Evolutionary conservation across 2,888 invertebrate genomes (phyloP).

Genomic region (Drosophila quinaria): DNA sequence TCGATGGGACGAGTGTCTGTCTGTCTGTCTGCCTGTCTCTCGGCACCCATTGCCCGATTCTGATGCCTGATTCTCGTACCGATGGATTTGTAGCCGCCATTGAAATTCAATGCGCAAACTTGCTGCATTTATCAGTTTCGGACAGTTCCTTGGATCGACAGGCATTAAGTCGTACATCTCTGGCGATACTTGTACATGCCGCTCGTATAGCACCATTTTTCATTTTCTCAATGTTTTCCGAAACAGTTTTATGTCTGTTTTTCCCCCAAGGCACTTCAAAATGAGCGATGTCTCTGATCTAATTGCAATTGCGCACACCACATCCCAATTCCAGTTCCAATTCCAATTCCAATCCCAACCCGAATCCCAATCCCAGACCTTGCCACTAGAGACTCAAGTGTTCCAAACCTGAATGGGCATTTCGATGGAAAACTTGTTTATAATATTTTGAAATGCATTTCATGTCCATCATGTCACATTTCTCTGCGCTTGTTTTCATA

Average conservation of each 20-base stretch:
- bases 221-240: conserved; percentile 60
- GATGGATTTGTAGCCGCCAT: conserved; percentile 64
- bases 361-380: conserved; percentile 25
- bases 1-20: conserved; percentile 30
- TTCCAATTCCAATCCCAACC: conserved; percentile 7
- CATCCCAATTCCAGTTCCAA: conserved; percentile 8
- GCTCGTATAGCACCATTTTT: conserved; percentile 66
- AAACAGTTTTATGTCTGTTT: conserved; percentile 61
- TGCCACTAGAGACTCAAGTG: conserved; percentile 73
- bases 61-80: not conserved
- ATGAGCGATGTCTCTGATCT: conserved; percentile 76
- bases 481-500: conserved; percentile 49
- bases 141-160: conserved; percentile 45
- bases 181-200: conserved; percentile 56
- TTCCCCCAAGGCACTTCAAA: conserved; percentile 57
- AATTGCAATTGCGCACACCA: conserved; percentile 57
- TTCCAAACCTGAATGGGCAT: conserved; percentile 18
- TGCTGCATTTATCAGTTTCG: conserved; percentile 77
- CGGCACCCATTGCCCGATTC: conserved; percentile 63
- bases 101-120: conserved; percentile 83
- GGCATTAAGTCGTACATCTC: conserved; percentile 29
- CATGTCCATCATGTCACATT: conserved; percentile 25
- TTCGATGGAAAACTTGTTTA: conserved; percentile 66
- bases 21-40: conserved; percentile 32
- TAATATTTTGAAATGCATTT: conserved; percentile 67